Base-by-base conservation (phyloP, 1,140 invertebrate species). In the Parapsyche elsis region DNA sequence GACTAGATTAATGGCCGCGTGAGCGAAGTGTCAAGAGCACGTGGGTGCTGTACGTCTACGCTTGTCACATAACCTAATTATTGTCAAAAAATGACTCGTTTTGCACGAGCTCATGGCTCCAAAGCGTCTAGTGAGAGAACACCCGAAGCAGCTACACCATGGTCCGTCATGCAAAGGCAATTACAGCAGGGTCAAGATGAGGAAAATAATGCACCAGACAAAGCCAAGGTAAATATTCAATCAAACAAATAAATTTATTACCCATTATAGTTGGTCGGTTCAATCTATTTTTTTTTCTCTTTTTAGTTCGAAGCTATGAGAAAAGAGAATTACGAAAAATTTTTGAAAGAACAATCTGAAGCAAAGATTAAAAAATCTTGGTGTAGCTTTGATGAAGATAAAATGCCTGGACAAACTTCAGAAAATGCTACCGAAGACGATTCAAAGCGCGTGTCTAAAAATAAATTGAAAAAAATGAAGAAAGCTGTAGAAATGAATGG, bases 111-210 rank as follows among this genome's bases (percentile, higher is more conserved):
- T 0, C 92, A 91, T 85, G 94, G 94, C 21, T 94, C 93, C 0
- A 94, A 94, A 87, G 87, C 93, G 0, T 94, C 93, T 9, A 94
- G 94, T 84, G 90, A 92, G 85, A 90, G 90, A 83, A 80, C 91
- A 23, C 91, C 92, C 0, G 91, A 94, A 86, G 90, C 93, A 78
- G 87, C 92, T 61, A 94, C 94, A 45, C 91, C 93, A 85, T 95
- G 94, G 94, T 87, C 90, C 61, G 87, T 92, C 78, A 92, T 95
- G 92, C 91, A 92, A 82, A 92, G 93, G 85, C 88, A 92, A 80
- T 87, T 92, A 77, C 75, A 91, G 5, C 86, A 90, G 77, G 84
- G 90, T 9, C 88, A 88, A 82, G 87, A 90, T 76, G 84, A 86
- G 74, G 83, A 84, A 49, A 84, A 87, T 46, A 86, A 89, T 71